Percentiles rank a stretch among this genome's conserved stretches.
Evolutionary conservation across 2,113 vertebrate genomes (phyloP).

Genomic region (Podarcis muralis): DNA sequence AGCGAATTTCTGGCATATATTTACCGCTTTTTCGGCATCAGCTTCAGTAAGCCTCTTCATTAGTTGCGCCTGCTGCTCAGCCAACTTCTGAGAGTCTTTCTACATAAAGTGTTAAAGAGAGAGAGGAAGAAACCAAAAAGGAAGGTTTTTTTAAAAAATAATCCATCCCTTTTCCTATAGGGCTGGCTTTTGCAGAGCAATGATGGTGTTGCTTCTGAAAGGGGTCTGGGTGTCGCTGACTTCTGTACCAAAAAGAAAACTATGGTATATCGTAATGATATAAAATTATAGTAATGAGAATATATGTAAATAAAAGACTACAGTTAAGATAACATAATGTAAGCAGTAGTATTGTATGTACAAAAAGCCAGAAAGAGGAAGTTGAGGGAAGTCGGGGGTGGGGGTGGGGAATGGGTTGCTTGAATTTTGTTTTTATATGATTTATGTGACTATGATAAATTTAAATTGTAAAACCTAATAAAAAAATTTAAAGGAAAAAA

Average conservation of each 20-base stretch:
- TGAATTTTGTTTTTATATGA: no score
- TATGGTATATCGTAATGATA: no score
- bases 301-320: no score
- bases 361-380: no score
- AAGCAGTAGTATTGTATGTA: no score
- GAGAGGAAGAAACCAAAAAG: background rate
- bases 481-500: no score
- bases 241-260: background rate
- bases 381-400: no score
- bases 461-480: no score
- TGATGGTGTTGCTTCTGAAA: background rate
- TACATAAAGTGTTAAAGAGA: conserved; percentile 51
- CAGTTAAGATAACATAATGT: no score
- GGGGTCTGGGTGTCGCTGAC: background rate
- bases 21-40: conserved; percentile 87
- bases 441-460: no score
- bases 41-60: conserved; percentile 82
- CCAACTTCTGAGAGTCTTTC: conserved; percentile 77
- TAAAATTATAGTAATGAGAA: no score
- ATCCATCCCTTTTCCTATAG: background rate
- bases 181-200: background rate
- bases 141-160: background rate
- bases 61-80: conserved; percentile 81
- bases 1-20: background rate
- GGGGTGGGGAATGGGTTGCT: no score